Conservation (phyloP, 2,113 vertebrate genomes). For the Campylomormyrus numenius region DNA sequence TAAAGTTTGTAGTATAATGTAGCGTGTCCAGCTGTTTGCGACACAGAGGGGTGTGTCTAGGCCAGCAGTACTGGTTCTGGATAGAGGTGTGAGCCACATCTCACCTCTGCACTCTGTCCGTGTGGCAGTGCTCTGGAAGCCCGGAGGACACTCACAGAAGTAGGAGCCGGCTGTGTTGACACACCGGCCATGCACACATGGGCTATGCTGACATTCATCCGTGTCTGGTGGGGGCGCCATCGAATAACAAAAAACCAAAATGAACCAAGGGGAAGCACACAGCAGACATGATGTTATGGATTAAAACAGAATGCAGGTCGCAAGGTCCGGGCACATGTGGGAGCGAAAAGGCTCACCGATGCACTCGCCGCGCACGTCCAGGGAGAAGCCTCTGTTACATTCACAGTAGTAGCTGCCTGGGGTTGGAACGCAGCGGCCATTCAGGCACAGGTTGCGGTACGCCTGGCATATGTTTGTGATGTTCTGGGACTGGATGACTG, state of each 20-base stretch:
- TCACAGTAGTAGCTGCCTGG: conserved; percentile 85
- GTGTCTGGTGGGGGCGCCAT: conserved; percentile 63
- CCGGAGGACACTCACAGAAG: conserved; percentile 81
- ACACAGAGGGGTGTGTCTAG: not conserved
- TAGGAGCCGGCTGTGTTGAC: conserved; percentile 88
- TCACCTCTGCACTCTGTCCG: conserved; percentile 87
- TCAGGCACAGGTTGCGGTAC: conserved; percentile 80
- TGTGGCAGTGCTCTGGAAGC: conserved; percentile 85
- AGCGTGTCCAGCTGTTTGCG: not conserved
- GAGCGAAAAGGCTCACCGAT: conserved; percentile 64
- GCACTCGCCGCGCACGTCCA: conserved; percentile 80
- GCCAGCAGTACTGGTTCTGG: not conserved
- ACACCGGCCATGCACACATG: conserved; percentile 82
- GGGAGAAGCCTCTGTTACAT: conserved; percentile 88
- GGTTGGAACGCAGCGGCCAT: conserved; percentile 82
- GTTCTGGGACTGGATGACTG: conserved; percentile 72
- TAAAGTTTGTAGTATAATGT: not conserved
- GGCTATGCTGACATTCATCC: conserved; percentile 84
- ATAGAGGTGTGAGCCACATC: not conserved
- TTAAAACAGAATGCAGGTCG: not conserved
- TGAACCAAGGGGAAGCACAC: not conserved
- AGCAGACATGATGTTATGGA: not conserved
- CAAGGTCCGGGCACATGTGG: not conserved
- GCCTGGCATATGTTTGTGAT: conserved; percentile 82
- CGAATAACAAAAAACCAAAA: not conserved